Conservation (phyloP, 2,797 vertebrate species). For the Channallabes apus region DNA sequence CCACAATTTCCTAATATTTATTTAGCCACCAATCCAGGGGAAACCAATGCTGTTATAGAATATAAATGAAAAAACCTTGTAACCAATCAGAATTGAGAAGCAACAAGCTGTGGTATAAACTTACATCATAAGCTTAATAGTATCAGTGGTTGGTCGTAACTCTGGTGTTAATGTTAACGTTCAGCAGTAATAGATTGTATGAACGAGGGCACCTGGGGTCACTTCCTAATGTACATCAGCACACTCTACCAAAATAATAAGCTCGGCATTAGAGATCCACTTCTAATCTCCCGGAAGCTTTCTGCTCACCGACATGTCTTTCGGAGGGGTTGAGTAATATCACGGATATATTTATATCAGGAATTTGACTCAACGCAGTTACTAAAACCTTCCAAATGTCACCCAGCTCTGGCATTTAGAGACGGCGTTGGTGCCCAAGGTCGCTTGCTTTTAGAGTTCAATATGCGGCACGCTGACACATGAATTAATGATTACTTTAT, state of each 20-base stretch:
- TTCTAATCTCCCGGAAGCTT: not conserved
- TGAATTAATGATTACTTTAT: slow-evolving; percentile 74
- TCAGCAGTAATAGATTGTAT: not conserved
- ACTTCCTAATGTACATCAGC: too few species aligned
- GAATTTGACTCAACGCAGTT: slow-evolving; percentile 59
- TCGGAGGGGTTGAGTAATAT: slow-evolving; percentile 8
- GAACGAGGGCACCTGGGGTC: not conserved
- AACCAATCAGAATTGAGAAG: not conserved
- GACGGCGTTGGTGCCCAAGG: slow-evolving; percentile 64
- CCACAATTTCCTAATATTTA: too few species aligned
- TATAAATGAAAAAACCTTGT: not conserved
- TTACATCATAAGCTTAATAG: too few species aligned
- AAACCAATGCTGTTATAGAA: not conserved
- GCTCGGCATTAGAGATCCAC: too few species aligned
- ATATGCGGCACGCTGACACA: slow-evolving; percentile 60
- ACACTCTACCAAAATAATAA: not conserved
- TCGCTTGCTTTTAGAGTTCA: slow-evolving; percentile 67
- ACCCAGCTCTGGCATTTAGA: slow-evolving; percentile 66
- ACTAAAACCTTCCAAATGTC: slow-evolving; percentile 65
- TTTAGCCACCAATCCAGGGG: too few species aligned
- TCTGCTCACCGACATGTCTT: not conserved
- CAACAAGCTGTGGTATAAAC: not conserved
- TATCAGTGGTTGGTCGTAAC: not conserved
- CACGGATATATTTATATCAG: slow-evolving; percentile 63
- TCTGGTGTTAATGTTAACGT: not conserved